Evolutionary conservation across 1,140 invertebrate genomes (phyloP), one percentile per base, ranked within the genome.

Genomic region (Ctenoplectra terminalis): DNA sequence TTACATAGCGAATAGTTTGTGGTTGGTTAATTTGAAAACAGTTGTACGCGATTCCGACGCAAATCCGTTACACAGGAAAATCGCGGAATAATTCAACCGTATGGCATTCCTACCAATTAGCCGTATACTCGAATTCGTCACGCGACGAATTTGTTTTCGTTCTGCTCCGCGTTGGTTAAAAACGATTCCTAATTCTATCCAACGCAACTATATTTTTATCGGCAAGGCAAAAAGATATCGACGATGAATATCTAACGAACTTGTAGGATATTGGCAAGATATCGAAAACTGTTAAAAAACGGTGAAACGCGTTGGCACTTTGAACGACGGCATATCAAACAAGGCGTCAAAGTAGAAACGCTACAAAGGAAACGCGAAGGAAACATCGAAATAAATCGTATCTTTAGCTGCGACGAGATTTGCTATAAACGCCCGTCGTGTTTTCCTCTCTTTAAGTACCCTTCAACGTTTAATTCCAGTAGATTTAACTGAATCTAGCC

Each of bases 401-500:
- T 20, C 40, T 52, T 52, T 17, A 50, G 8, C 52, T 26, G 58
- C 17, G 31, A 37, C 54, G 56, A 58, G 23, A 31, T 58, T 71
- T 48, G 54, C 50, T 60, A 70, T 82, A 78, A 82, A 87, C 71
- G 84, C 23, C 52, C 60, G 34, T 80, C 69, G 56, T 58, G 81
- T 83, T 86, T 37, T 81, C 67, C 11, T 66, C 72, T 80, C 54
- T 69, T 84, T 74, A 70, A 87, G 77, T 84, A 82, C 84, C 85
- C 67, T 72, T 78, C 76, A 75, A 77, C 86, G 74, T 87, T 88
- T 82, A 87, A 87, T 88, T 88, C 86, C 79, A 26, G n/a, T 87
- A 85, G 86, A 88, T 88, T 88, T 87, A 87, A 75, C 87, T 83
- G 83, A 67, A 83, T 82, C 46, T 67, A 85, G 78, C 52, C 83